Evolutionary conservation across 1,140 invertebrate genomes (phyloP), one percentile per base, ranked within the genome.

Genomic region (Chironomus striatipennis): DNA sequence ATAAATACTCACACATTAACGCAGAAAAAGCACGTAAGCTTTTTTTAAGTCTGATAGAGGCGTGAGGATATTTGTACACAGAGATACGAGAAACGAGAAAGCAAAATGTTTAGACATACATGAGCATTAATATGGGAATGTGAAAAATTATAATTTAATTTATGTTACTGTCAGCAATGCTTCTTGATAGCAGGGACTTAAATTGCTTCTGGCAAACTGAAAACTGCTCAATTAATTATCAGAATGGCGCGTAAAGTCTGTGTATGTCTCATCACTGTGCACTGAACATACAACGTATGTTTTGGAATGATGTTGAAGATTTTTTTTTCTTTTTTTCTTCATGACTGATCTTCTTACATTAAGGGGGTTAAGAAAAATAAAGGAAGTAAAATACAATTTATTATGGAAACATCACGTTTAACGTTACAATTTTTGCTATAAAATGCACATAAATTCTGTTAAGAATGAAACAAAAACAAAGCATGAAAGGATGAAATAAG

Each of bases 101-200:
- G 24, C 24, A 34, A 34, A 34, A 34, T 34, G 24, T 1, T 34
- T 34, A 34, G 24, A 34, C 24, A 34, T 34, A 34, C 24, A 34
- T 5, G 24, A 34, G 24, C 24, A 34, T 34, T 34, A 34, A 34
- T 34, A 34, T 34, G 24, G 24, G n/a, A 57, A 57, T 57, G 47
- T 57, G 47, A n/a, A 70, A 18, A 70, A 70, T 70, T 70, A 70
- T 18, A 70, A 70, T 70, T 70, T 70, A 70, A 70, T 70, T 70
- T 70, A 70, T 70, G 65, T 70, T 70, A 70, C 65, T 70, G 65
- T 70, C 65, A 70, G 65, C 18, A 70, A 15, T n/a, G 47, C n/a
- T 57, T 57, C 47, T 57, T 57, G 47, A 57, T 57, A 57, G 1
- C 24, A 34, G 12, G 47, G 47, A 57, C 47, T 57, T n/a, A n/a